Conservation (phyloP, 1,140 invertebrate genomes). For the Zaprionus kolodkinae region DNA sequence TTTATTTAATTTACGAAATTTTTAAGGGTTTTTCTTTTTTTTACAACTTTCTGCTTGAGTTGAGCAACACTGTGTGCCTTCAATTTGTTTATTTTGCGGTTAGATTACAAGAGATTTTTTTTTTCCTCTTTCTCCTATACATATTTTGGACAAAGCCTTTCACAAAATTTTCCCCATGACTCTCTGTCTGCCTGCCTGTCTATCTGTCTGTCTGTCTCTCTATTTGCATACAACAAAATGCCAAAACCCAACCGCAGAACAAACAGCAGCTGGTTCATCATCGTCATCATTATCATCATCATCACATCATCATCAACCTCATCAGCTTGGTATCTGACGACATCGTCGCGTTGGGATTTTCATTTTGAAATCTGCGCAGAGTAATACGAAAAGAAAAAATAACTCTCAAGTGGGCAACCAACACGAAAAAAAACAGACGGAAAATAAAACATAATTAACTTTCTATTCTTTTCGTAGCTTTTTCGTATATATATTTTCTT, state of each 20-base stretch:
- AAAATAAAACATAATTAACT: slow-evolving; percentile 72
- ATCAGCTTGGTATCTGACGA: slow-evolving; percentile 19
- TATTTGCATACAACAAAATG: slow-evolving; percentile 60
- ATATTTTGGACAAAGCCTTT: slow-evolving; percentile 73
- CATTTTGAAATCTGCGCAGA: slow-evolving; percentile 53
- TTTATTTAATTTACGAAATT: too few relatives aligned
- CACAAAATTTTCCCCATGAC: slow-evolving; percentile 53
- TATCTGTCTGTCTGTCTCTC: not conserved
- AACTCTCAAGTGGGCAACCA: slow-evolving; percentile 47
- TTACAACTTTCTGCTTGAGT: slow-evolving; percentile 42
- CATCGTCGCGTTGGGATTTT: slow-evolving; percentile 66
- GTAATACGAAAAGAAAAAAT: slow-evolving; percentile 12
- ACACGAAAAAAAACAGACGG: slow-evolving; percentile 23
- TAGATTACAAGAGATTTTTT: slow-evolving; percentile 60
- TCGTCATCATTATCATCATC: slow-evolving; percentile 34
- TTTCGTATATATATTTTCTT: slow-evolving; percentile 1
- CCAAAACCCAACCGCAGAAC: slow-evolving; percentile 60
- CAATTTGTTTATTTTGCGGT: slow-evolving; percentile 52
- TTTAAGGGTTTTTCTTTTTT: slow-evolving; percentile 4
- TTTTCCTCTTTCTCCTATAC: slow-evolving; percentile 56
- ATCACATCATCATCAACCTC: slow-evolving; percentile 28
- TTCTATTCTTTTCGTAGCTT: slow-evolving; percentile 60
- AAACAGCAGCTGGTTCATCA: slow-evolving; percentile 35
- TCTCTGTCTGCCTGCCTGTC: not conserved
- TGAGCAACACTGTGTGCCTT: slow-evolving; percentile 24